Evolutionary conservation across 1,140 invertebrate species (phyloP).

Genomic region (Orius laevigatus): DNA sequence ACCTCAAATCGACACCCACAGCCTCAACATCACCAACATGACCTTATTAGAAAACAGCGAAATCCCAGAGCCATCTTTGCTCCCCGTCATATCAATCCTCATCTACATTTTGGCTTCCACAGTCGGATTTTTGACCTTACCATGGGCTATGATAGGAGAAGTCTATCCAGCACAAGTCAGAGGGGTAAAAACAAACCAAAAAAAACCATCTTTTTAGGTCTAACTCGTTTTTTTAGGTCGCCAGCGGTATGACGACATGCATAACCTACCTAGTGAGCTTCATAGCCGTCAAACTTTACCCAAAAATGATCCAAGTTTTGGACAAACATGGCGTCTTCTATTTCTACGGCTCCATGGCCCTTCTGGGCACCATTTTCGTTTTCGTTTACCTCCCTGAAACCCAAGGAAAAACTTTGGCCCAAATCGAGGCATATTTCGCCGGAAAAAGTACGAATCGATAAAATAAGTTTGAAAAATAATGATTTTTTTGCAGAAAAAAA

Average conservation of each 20-base stretch:
- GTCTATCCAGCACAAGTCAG: constrained; percentile 47
- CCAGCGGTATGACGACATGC: constrained; percentile 45
- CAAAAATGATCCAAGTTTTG: constrained; percentile 33
- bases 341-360: constrained; percentile 47
- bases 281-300: constrained; percentile 46
- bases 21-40: not conserved
- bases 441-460: constrained; percentile 10
- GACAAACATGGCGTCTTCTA: constrained; percentile 40
- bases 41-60: not conserved
- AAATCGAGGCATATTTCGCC: constrained; percentile 34
- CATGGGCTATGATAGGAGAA: constrained; percentile 62
- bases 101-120: constrained; percentile 43
- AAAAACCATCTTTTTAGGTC: too few species aligned
- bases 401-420: constrained; percentile 51
- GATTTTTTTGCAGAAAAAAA: not conserved
- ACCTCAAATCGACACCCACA: not conserved
- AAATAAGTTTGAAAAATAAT: not conserved
- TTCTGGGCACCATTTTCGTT: constrained; percentile 50
- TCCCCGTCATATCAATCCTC: constrained; percentile 35
- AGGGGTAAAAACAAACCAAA: constrained; percentile 32
- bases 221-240: constrained; percentile 24
- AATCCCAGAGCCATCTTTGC: constrained; percentile 18
- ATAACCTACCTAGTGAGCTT: constrained; percentile 55
- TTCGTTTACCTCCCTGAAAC: constrained; percentile 60
- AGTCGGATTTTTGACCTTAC: constrained; percentile 42